A percentile compares a stretch with the other conserved stretches of the same genome.
phyloP scores from a whole-genome alignment of 1,140 invertebrate species.

The Formica selysi region DNA sequence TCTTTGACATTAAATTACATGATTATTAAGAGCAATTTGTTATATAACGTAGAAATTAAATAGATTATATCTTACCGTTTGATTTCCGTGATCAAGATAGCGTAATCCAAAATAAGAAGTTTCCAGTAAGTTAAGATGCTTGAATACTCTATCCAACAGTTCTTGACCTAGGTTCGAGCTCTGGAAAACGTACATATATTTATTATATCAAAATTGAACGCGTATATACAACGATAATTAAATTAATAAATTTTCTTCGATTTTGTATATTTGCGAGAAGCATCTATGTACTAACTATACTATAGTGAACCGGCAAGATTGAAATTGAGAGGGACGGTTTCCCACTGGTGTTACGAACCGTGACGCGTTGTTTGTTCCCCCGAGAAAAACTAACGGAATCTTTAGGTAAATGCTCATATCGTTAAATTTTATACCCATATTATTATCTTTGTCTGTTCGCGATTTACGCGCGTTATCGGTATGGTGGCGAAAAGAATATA shows the following conservation, averaged over 20 bases:
- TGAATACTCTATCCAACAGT: constrained; percentile 94
- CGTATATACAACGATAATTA: not conserved
- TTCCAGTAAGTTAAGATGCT: constrained; percentile 96
- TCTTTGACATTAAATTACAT: not conserved
- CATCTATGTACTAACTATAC: too few relatives aligned
- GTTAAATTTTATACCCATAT: constrained; percentile 21
- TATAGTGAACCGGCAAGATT: constrained; percentile 61
- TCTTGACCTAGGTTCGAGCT: constrained; percentile 94
- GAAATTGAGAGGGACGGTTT: constrained; percentile 72
- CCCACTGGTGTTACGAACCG: constrained; percentile 75
- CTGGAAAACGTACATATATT: constrained; percentile 87
- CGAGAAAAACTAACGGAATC: constrained; percentile 72
- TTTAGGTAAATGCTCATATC: constrained; percentile 50
- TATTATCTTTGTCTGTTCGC: constrained; percentile 9
- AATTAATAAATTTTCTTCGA: constrained; percentile 52
- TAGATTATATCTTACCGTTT: constrained; percentile 91
- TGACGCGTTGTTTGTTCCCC: constrained; percentile 78
- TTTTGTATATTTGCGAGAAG: constrained; percentile 17
- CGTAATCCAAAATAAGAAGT: constrained; percentile 97
- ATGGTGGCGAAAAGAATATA: not conserved
- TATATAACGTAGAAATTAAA: not conserved
- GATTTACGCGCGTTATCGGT: constrained; percentile 20
- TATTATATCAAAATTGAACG: not conserved
- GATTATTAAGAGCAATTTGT: not conserved
- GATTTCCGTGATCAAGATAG: constrained; percentile 94